These are phyloP conservation scores for Sylvia atricapilla DNA, from an alignment of 2,113 vertebrate genomes.

Conservation along the genomic window DNA sequence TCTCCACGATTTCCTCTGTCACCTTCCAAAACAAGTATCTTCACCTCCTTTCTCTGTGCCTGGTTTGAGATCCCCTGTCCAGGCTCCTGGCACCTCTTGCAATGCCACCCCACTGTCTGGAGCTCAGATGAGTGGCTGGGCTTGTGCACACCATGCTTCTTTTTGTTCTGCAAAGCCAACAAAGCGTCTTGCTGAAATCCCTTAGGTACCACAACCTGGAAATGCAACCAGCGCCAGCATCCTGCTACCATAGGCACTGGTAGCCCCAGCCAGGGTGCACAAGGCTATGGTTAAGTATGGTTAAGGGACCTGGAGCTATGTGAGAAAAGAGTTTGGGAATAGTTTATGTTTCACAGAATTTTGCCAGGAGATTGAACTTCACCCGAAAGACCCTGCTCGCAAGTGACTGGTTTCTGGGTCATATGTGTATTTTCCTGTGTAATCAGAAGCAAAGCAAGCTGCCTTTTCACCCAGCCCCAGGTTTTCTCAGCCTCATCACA, in stretches of 20 bases:
- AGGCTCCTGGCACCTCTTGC: not conserved
- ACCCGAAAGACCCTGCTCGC: not conserved
- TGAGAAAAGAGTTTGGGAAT: not conserved
- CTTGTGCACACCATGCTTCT: not conserved
- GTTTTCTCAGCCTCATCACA: not conserved
- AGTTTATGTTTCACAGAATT: not conserved
- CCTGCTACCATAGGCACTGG: rapidly evolving
- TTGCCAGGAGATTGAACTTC: not conserved
- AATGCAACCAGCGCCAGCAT: rapidly evolving
- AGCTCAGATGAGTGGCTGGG: not conserved
- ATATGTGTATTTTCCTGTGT: rapidly evolving
- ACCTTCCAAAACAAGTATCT: not conserved
- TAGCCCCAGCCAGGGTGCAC: not conserved
- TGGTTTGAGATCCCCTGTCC: not conserved
- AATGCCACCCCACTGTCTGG: not conserved
- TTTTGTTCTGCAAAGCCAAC: not conserved
- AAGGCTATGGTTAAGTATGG: not conserved
- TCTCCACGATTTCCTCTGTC: not conserved
- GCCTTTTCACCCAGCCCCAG: not conserved
- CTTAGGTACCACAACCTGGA: not conserved
- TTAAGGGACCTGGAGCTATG: rapidly evolving
- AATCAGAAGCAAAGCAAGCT: not conserved
- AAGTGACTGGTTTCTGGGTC: not conserved
- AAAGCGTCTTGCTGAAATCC: not conserved
- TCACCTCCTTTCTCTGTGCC: not conserved